A percentile compares a stretch with the other conserved stretches of the same genome.
phyloP scores from a whole-genome alignment of 2,888 invertebrate genomes.

The Plagodis pulveraria region DNA sequence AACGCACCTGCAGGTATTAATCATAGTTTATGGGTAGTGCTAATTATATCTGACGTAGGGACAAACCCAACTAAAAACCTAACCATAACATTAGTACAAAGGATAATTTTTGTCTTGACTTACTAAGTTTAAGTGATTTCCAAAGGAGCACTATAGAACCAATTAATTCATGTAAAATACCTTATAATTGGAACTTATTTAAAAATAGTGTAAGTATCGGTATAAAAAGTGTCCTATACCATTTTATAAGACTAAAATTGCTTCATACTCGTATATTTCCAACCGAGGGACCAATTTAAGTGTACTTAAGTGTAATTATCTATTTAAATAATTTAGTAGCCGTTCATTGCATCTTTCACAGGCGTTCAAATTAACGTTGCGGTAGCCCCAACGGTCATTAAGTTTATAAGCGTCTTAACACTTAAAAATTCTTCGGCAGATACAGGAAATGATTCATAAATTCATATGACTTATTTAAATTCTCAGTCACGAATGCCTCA shows the following conservation, averaged over 20 bases:
- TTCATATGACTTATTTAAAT: constrained; percentile 28
- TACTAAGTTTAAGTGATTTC: too few relatives aligned
- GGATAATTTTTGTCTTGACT: too few relatives aligned
- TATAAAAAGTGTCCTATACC: too few relatives aligned
- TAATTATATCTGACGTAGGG: too few relatives aligned
- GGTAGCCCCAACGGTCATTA: constrained; percentile 20
- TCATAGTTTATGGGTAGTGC: too few relatives aligned
- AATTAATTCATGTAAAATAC: too few relatives aligned
- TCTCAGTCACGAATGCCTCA: constrained; percentile 29
- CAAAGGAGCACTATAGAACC: too few relatives aligned
- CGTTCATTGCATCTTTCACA: constrained; percentile 12
- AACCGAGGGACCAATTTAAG: background rate
- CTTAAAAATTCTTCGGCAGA: constrained; percentile 23
- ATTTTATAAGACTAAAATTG: background rate
- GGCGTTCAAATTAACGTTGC: constrained; percentile 16
- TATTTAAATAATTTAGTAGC: constrained; percentile 14
- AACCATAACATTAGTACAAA: too few relatives aligned
- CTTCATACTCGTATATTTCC: constrained; percentile 2
- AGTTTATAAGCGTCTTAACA: constrained; percentile 22
- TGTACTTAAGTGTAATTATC: constrained; percentile 7
- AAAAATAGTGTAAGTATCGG: too few relatives aligned
- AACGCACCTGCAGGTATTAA: too few relatives aligned
- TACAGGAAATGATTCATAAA: constrained; percentile 37
- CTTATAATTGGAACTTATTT: too few relatives aligned
- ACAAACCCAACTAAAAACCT: too few relatives aligned